Percentiles rank a stretch among this genome's conserved stretches.
Conservation (phyloP, 2,797 vertebrate genomes). For the Anniella stebbinsi region DNA sequence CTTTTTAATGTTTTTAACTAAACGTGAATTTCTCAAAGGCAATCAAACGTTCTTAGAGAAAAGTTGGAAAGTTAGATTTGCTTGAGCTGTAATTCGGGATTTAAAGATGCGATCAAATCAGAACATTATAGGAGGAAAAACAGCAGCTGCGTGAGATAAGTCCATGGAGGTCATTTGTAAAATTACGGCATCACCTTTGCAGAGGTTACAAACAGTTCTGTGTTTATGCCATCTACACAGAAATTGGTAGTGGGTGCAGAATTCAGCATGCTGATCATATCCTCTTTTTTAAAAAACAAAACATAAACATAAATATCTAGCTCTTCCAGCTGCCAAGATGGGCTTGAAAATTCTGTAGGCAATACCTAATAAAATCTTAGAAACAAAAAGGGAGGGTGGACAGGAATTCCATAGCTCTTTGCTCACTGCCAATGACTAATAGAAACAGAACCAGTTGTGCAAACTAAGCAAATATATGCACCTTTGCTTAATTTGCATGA, state of each 20-base stretch:
- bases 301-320: too few species aligned
- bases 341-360: not conserved
- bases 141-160: not conserved
- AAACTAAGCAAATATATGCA: not conserved
- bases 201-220: not conserved
- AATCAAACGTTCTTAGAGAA: conserved; percentile 19
- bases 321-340: not conserved
- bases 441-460: not conserved
- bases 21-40: conserved; percentile 20
- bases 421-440: not conserved
- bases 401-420: not conserved
- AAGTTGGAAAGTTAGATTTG: not conserved
- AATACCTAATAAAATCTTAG: not conserved
- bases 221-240: not conserved
- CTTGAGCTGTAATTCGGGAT: not conserved
- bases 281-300: too few species aligned
- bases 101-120: not conserved
- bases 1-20: conserved; percentile 29
- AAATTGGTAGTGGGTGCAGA: not conserved
- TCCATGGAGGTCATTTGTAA: not conserved
- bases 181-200: not conserved
- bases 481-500: too few species aligned
- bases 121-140: not conserved
- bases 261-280: not conserved
- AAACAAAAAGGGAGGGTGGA: not conserved